phyloP scores from a whole-genome alignment of 2,888 invertebrate genomes.

The Calameuta idolon region DNA sequence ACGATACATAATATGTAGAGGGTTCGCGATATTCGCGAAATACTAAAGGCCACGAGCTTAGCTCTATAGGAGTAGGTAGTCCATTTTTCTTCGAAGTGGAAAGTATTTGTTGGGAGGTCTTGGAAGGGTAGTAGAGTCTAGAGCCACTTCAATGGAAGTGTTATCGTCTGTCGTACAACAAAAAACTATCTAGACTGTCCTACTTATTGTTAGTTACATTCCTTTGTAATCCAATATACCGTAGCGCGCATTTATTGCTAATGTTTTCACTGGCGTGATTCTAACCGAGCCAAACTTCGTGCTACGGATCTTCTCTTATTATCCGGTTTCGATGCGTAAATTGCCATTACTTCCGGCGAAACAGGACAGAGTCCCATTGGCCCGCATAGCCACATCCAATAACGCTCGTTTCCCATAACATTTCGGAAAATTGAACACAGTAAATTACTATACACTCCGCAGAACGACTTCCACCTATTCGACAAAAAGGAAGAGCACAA shows the following conservation, averaged over 20 bases:
- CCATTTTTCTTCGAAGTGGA: background rate
- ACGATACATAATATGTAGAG: background rate
- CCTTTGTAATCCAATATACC: too few relatives aligned
- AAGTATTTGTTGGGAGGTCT: background rate
- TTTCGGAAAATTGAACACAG: background rate
- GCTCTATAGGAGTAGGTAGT: background rate
- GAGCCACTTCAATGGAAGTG: background rate
- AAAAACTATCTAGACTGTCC: background rate
- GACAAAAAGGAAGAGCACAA: background rate
- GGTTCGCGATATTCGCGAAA: background rate
- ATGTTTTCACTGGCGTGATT: too few relatives aligned
- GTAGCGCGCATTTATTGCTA: too few relatives aligned
- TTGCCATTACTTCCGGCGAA: background rate
- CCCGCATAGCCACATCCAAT: background rate
- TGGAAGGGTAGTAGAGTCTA: background rate
- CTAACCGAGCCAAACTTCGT: too few relatives aligned
- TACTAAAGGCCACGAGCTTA: background rate
- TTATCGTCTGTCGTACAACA: background rate
- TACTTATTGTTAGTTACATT: background rate
- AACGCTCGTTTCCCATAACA: background rate
- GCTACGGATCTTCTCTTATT: too few relatives aligned
- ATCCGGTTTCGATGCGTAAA: background rate
- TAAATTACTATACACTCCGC: background rate
- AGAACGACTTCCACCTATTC: background rate
- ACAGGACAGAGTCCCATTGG: background rate